A percentile compares a stretch with the other conserved stretches of the same genome.
Conservation (phyloP, 2,113 vertebrate genomes). For the Scomber scombrus region DNA sequence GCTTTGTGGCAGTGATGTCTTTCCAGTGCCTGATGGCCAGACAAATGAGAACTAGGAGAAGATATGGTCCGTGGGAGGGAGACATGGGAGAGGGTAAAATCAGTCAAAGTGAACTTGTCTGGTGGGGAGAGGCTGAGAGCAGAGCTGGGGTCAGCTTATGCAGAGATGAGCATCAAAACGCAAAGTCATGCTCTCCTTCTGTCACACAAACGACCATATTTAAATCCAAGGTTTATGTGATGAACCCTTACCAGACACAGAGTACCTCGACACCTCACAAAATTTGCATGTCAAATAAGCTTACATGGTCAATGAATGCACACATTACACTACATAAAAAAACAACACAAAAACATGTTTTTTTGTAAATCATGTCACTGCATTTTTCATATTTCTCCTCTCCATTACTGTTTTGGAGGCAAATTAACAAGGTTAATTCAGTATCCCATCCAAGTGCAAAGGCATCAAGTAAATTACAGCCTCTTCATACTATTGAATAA, state of each 20-base stretch:
- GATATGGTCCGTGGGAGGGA: conserved; percentile 20
- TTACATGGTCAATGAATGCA: background rate
- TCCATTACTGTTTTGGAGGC: background rate
- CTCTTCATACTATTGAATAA: background rate
- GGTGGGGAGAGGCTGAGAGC: background rate
- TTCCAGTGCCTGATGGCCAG: conserved; percentile 39
- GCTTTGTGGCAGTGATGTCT: conserved; percentile 49
- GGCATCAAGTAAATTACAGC: background rate
- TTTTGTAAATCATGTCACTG: background rate
- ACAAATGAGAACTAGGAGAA: conserved; percentile 29
- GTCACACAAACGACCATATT: conserved; percentile 6
- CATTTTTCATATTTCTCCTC: background rate
- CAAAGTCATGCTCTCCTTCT: conserved; percentile 5
- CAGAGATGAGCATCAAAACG: conserved; percentile 30
- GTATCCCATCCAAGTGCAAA: background rate
- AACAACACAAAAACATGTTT: background rate
- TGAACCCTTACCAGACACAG: background rate
- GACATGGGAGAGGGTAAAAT: conserved; percentile 9
- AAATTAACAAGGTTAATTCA: background rate
- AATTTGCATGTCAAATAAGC: too few relatives aligned
- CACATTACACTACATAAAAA: background rate
- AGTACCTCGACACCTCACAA: too few relatives aligned
- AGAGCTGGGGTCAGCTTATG: background rate
- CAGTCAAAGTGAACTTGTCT: conserved; percentile 14
- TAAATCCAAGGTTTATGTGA: background rate